Evolutionary conservation across 2,888 invertebrate genomes (phyloP), one percentile per base, ranked within the genome.

Genomic region (Cheilosia urbana): DNA sequence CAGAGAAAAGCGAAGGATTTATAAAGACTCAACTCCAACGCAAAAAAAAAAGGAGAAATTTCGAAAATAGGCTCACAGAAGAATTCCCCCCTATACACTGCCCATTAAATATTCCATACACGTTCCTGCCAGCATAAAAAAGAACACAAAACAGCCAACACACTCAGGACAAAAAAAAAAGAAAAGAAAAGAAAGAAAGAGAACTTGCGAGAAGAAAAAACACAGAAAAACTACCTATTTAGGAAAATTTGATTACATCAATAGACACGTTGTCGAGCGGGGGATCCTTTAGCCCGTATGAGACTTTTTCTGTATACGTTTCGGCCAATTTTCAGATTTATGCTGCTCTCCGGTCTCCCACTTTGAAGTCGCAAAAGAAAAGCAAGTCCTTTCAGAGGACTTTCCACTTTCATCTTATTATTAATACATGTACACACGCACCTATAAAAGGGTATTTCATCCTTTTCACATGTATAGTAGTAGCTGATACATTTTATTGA

Each of bases 241-340:
- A 81, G 66, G 76, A 81, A 85, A 85, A 85, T 85, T 85, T 85
- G 81, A 85, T 85, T 85, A 81, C 85, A 68, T 60, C 76, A 85
- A 80, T 85, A 76, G 80, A 81, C 80, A 85, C 76, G 76, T 76
- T 66, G 83, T 73, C 79, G 77, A 72, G 45, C 49, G 47, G 71
- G 53, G 47, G 21, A 24, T 68, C 68, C 71, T 58, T 75, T 37
- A 73, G 51, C 66, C 62, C 68, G 17, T 42, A 24, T n/a, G 17
- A 17, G 27, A 13, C 13, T 72, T 76, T 60, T 27, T 27, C 7
- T 27, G 27, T 27, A 21, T 21, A 62, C 72, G 51, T 60, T 62
- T 66, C 17, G 65, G 71, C 62, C 81, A 51, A 77, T 76, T 85
- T 68, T 62, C 40, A 81, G 81, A 85, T 85, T 85, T 85, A 84